phyloP scores from a whole-genome alignment of 2,113 vertebrate species.

The Atrichornis clamosus region DNA sequence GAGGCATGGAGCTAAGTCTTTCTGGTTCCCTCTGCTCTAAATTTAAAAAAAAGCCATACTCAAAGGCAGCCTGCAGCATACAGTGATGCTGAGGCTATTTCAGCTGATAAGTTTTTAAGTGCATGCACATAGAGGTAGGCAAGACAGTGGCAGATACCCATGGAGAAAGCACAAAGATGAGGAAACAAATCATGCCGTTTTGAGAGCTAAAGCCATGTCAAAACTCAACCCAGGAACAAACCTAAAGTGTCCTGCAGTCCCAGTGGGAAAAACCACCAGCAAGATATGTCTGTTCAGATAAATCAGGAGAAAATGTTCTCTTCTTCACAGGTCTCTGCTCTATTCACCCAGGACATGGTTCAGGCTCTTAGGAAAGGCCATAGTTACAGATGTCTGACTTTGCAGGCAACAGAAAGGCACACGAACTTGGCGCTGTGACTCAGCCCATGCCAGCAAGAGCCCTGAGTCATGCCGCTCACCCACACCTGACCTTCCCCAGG shows the following conservation, averaged over 20 bases:
- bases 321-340: background rate
- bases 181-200: background rate
- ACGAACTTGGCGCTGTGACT: background rate
- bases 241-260: background rate
- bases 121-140: background rate
- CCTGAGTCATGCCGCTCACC: slow-evolving; percentile 10
- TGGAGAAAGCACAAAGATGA: background rate
- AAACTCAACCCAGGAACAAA: background rate
- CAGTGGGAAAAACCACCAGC: background rate
- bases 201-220: background rate
- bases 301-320: background rate
- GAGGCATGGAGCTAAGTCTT: background rate
- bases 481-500: slow-evolving; percentile 1
- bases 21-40: background rate
- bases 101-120: background rate
- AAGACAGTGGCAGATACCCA: background rate
- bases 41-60: background rate
- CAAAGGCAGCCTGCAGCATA: background rate
- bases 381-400: background rate
- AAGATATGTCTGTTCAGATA: background rate
- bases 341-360: background rate
- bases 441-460: background rate
- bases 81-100: background rate
- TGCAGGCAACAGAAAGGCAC: background rate
- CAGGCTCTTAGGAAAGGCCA: background rate